Evolutionary conservation across 1,140 invertebrate species (phyloP).

Genomic region (Branchinecta lynchi): DNA sequence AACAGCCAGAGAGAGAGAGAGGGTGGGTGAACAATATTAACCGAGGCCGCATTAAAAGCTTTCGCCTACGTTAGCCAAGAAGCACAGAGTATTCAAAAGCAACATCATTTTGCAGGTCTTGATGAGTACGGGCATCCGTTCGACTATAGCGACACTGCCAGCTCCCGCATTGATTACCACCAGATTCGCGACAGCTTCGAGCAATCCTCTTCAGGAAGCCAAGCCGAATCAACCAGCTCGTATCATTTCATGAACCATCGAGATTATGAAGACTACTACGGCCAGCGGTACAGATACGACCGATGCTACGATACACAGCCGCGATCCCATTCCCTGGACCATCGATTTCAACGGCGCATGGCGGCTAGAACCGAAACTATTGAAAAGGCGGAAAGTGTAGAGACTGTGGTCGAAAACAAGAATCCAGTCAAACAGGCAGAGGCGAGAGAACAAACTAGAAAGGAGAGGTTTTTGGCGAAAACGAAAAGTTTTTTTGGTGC

Average conservation of each 20-base stretch:
- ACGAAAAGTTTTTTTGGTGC: constrained; percentile 10
- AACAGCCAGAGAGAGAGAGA: no score
- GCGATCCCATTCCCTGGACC: constrained; percentile 16
- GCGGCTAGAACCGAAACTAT: constrained; percentile 14
- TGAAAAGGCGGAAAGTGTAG: not conserved
- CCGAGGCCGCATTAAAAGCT: no score
- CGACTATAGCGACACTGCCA: constrained; percentile 2
- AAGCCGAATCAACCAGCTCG: constrained; percentile 36
- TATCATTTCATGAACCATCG: constrained; percentile 11
- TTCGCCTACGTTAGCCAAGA: no score
- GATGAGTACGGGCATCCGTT: not conserved
- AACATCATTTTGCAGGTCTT: not conserved
- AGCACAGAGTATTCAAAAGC: no score
- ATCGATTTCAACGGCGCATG: constrained; percentile 25
- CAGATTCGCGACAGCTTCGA: constrained; percentile 47
- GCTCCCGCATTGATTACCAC: constrained; percentile 6
- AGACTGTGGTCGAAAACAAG: not conserved
- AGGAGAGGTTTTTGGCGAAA: constrained; percentile 24
- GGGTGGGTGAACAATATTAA: no score
- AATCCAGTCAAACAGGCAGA: not conserved
- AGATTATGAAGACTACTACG: constrained; percentile 16
- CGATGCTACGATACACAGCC: constrained; percentile 13
- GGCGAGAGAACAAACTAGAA: not conserved
- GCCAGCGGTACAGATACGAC: constrained; percentile 10
- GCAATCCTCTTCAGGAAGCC: constrained; percentile 56